These are phyloP conservation scores for Baronia brevicornis DNA, from an alignment of 2,888 invertebrate species.

Conservation along the genomic window DNA sequence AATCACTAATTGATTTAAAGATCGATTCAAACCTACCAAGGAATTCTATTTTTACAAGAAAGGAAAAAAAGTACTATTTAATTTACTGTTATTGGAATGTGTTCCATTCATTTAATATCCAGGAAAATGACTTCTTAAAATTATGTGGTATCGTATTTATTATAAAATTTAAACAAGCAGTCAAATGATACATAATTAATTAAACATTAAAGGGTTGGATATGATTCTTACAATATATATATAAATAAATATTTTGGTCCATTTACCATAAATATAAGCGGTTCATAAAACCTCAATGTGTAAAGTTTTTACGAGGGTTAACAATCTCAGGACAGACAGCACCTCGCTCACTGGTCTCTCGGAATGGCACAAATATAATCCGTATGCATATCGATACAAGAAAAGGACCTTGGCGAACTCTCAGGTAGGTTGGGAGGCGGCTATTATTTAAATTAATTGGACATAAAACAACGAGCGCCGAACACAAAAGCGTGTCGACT, in stretches of 20 bases:
- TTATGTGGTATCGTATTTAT: no score
- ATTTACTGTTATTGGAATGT: no score
- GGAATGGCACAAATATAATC: constrained; percentile 15
- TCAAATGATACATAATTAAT: no score
- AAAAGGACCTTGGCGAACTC: constrained; percentile 20
- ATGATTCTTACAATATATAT: constrained; percentile 1
- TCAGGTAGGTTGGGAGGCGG: constrained; percentile 60
- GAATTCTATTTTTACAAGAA: no score
- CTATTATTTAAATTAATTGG: constrained; percentile 73
- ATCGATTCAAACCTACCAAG: no score
- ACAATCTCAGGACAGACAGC: constrained; percentile 14
- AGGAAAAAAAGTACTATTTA: no score
- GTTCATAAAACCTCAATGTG: constrained; percentile 7
- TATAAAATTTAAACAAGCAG: no score
- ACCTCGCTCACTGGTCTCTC: constrained; percentile 10
- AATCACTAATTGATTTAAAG: no score
- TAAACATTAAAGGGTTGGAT: constrained; percentile 7
- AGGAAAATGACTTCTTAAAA: no score
- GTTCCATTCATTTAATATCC: no score
- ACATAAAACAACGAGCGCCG: constrained; percentile 59
- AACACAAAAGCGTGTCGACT: constrained; percentile 53
- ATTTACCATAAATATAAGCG: constrained; percentile 13
- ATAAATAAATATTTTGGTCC: no score
- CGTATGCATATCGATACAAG: constrained; percentile 15
- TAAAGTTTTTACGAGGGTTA: constrained; percentile 16